Evolutionary conservation across 2,888 invertebrate genomes (phyloP).

Genomic region (Acleris literana): DNA sequence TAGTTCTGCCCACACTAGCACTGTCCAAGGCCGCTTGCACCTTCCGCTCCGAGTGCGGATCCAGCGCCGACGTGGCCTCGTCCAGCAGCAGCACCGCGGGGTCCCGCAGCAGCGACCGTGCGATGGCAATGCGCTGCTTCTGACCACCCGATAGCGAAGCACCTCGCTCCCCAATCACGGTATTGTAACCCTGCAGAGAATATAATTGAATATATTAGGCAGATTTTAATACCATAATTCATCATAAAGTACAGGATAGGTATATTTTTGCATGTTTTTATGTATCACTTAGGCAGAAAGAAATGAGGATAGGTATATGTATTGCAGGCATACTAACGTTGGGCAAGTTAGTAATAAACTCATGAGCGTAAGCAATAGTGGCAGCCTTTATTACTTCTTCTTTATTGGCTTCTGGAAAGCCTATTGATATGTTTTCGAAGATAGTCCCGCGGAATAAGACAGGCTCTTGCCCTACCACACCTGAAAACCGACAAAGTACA

Average conservation of each 20-base stretch:
- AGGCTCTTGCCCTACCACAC: slow-evolving; percentile 95
- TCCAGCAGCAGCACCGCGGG: slow-evolving; percentile 90
- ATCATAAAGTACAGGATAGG: too few relatives aligned
- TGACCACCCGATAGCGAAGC: slow-evolving; percentile 92
- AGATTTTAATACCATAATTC: too few relatives aligned
- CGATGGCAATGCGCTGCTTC: slow-evolving; percentile 93
- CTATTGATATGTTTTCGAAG: slow-evolving; percentile 87
- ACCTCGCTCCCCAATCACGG: slow-evolving; percentile 91
- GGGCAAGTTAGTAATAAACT: slow-evolving; percentile 88
- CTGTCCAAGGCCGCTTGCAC: slow-evolving; percentile 91
- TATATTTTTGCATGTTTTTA: too few relatives aligned
- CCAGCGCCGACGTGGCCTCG: slow-evolving; percentile 93
- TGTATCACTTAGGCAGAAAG: too few relatives aligned
- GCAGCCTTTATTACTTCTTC: slow-evolving; percentile 88
- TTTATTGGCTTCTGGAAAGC: slow-evolving; percentile 85
- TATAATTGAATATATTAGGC: not conserved
- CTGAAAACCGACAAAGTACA: slow-evolving; percentile 46
- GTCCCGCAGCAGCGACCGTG: slow-evolving; percentile 89
- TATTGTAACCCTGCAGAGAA: slow-evolving; percentile 86
- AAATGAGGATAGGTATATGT: not conserved
- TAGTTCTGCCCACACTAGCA: slow-evolving; percentile 89
- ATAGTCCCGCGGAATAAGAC: slow-evolving; percentile 92
- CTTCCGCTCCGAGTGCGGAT: slow-evolving; percentile 90
- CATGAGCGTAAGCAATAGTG: slow-evolving; percentile 89
- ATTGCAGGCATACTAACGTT: slow-evolving; percentile 74